Evolutionary conservation across 2,113 vertebrate species (phyloP), one percentile per base, ranked within the genome.

Genomic region (Alces alces): DNA sequence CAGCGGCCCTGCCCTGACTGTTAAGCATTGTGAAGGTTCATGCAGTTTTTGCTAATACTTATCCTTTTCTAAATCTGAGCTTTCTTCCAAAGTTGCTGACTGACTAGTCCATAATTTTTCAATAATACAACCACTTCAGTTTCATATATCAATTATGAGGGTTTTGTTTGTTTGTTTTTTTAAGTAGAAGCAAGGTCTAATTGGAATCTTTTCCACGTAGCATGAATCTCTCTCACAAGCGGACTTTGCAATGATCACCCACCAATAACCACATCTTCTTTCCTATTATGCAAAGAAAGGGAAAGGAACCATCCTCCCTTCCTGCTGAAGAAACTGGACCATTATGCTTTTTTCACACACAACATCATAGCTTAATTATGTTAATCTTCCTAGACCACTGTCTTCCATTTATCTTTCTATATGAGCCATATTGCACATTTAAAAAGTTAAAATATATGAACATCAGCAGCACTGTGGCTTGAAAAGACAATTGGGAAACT

Each of bases 71-170:
- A 87, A 95, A 91, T 15, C n/a, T 52, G 25, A 96, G 70, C 85
- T 97, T 98, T 97, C 95, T 97, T 60, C 94, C 86, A 94, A 82
- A 88, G 86, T 97, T 82, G 54, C 93, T 96, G 95, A 58, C 73
- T 91, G 70, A 55, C 87, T 97, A 88, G 66, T 91, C 93, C 86
- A 80, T 90, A 96, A 61, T 87, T 98, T 97, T 1, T 27, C 87
- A 14, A 80, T 86, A 96, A 66, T 52, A 82, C 7, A 1, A 73
- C 33, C 61, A 57, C 61, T 97, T 95, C n/a, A 60, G n/a, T 89
- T 97, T 97, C 60, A 60, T 15, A 25, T 19, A 86, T 57, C 60
- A 50, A 93, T 19, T 88, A 43, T 95, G 96, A 97, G 54, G 5
- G 2, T 7, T 64, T 17, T 64, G 17, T 52, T 96, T 97, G n/a